Conservation (phyloP, 92 coral and sea anemone genomes). For the Micromussa lordhowensis region DNA sequence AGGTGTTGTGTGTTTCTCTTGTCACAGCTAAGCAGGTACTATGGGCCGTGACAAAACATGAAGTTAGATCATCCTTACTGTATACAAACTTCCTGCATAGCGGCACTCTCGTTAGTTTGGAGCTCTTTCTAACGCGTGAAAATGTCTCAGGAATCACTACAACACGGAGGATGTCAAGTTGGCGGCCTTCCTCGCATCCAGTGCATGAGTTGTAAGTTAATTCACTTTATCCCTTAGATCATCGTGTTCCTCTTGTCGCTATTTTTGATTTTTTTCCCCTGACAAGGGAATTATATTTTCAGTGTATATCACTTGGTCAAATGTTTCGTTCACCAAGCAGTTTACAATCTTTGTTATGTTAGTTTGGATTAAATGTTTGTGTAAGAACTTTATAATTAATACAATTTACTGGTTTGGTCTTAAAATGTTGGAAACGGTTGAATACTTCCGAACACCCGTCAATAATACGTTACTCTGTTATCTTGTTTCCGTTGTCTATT, state of each 20-base stretch:
- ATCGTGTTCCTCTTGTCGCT: too few relatives aligned
- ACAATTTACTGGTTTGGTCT: neutral
- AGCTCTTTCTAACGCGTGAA: constrained; percentile 14
- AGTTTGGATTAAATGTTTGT: neutral
- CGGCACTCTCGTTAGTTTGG: constrained; percentile 32
- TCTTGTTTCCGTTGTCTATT: neutral
- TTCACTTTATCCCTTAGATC: neutral
- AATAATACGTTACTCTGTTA: neutral
- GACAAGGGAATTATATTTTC: neutral
- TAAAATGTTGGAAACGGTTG: neutral
- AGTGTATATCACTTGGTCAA: neutral
- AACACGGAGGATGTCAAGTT: constrained; percentile 47
- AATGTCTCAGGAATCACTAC: constrained; percentile 50
- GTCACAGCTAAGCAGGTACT: constrained; percentile 32
- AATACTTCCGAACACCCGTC: constrained; percentile 5
- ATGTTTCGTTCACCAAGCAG: neutral
- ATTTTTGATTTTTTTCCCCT: neutral
- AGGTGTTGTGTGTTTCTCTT: constrained; percentile 7
- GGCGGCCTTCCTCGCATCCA: constrained; percentile 44
- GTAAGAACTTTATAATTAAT: neutral
- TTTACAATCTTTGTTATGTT: neutral
- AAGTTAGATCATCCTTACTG: constrained; percentile 44
- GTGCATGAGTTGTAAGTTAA: constrained; percentile 50
- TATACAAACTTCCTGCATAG: constrained; percentile 36
- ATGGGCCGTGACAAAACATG: constrained; percentile 41